A percentile compares a stretch with the other conserved stretches of the same genome.
Conservation (phyloP, 2,797 vertebrate species). For the Thalassophryne amazonica region DNA sequence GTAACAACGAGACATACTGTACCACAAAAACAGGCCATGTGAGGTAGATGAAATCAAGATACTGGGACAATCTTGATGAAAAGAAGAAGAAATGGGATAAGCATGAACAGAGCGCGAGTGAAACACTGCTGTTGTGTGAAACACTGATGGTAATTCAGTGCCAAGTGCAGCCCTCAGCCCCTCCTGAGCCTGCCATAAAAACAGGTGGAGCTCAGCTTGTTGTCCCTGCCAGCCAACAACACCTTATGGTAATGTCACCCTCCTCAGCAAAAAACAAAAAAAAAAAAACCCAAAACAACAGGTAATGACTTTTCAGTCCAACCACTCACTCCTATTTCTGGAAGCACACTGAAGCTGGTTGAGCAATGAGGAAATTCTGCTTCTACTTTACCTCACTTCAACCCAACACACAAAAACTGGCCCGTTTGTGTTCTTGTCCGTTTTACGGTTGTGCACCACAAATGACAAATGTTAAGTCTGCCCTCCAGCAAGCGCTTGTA, state of each 20-base stretch:
- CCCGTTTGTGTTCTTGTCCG: neutral
- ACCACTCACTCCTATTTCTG: conserved; percentile 63
- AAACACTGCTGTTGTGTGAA: conserved; percentile 21
- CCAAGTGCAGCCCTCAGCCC: conserved; percentile 17
- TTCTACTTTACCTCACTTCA: conserved; percentile 34
- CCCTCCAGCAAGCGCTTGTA: neutral
- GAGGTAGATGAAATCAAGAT: too few relatives aligned
- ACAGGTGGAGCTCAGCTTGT: conserved; percentile 62
- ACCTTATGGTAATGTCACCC: conserved; percentile 61
- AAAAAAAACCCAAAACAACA: too few relatives aligned
- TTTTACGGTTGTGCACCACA: neutral
- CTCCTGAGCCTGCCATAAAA: conserved; percentile 45
- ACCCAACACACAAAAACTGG: neutral
- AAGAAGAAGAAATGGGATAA: neutral
- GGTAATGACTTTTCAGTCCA: conserved; percentile 61
- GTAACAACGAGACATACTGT: too few relatives aligned
- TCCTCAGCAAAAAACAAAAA: conserved; percentile 25
- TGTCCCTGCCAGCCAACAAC: conserved; percentile 33
- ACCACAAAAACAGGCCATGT: too few relatives aligned
- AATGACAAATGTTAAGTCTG: neutral
- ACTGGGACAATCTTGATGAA: conserved; percentile 2
- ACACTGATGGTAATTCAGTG: conserved; percentile 44
- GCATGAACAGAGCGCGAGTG: conserved; percentile 21
- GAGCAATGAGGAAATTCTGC: conserved; percentile 53
- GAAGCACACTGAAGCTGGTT: conserved; percentile 57